phyloP scores from a whole-genome alignment of 2,797 vertebrate species.

The Orestias chungarensis region DNA sequence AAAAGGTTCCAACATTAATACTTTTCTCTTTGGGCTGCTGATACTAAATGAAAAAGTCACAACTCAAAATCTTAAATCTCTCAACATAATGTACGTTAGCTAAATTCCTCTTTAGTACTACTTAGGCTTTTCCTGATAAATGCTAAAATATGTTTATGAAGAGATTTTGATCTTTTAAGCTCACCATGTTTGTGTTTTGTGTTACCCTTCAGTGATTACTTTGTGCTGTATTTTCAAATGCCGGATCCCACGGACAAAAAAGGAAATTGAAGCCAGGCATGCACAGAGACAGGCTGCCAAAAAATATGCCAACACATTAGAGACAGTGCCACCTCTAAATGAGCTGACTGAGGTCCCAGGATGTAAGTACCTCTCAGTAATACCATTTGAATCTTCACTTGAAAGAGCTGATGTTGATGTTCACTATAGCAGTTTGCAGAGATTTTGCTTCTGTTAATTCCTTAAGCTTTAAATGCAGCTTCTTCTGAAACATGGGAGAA shows the following conservation, averaged over 20 bases:
- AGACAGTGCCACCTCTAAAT: constrained; percentile 89
- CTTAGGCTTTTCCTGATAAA: neutral
- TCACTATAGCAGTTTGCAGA: neutral
- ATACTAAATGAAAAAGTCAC: neutral
- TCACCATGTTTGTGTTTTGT: neutral
- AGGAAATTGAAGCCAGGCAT: constrained; percentile 94
- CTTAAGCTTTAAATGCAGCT: neutral
- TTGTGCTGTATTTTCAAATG: constrained; percentile 98
- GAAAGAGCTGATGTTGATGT: neutral
- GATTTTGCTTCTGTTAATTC: neutral
- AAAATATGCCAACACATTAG: constrained; percentile 93
- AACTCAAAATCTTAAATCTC: neutral
- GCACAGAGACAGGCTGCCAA: constrained; percentile 91
- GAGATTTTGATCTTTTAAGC: neutral
- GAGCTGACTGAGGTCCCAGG: constrained; percentile 92
- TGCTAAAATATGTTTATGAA: neutral
- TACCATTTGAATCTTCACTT: neutral
- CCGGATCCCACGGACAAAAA: constrained; percentile 93
- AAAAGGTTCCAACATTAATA: neutral
- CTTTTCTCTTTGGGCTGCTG: neutral
- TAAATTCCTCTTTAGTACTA: neutral
- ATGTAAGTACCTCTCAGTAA: constrained; percentile 72
- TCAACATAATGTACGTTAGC: neutral
- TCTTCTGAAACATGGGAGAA: constrained; percentile 5
- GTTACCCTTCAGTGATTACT: constrained; percentile 85